These are phyloP conservation scores for Bombylius discolor DNA, from an alignment of 2,888 invertebrate species.

Conservation along the genomic window DNA sequence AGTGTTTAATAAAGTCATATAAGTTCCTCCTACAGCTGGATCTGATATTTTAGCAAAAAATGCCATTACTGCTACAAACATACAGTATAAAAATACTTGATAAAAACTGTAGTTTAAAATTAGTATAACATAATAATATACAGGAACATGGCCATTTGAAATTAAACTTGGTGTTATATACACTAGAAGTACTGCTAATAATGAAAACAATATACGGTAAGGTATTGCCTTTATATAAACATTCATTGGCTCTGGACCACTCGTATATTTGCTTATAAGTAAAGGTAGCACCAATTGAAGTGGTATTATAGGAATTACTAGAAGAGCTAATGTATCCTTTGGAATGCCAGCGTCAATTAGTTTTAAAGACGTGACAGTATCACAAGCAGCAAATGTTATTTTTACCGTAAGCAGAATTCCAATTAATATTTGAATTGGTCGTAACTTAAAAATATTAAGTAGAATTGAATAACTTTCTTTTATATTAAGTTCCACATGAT, in stretches of 20 bases:
- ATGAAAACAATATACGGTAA: slow-evolving; percentile 69
- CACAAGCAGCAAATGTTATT: slow-evolving; percentile 88
- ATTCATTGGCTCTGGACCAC: slow-evolving; percentile 79
- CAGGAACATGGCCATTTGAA: slow-evolving; percentile 48
- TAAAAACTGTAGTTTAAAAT: slow-evolving; percentile 74
- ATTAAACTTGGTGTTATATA: slow-evolving; percentile 70
- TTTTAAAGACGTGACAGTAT: slow-evolving; percentile 88
- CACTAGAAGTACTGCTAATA: slow-evolving; percentile 71
- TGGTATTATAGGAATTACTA: slow-evolving; percentile 88
- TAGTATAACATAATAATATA: slow-evolving; percentile 63
- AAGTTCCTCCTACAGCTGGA: slow-evolving; percentile 92
- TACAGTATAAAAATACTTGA: slow-evolving; percentile 88
- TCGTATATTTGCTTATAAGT: slow-evolving; percentile 57
- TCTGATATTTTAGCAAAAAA: slow-evolving; percentile 97
- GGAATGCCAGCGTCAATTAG: slow-evolving; percentile 93
- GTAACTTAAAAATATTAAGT: slow-evolving; percentile 68
- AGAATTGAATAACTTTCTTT: slow-evolving; percentile 71
- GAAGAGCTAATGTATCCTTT: slow-evolving; percentile 81
- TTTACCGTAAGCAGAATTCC: slow-evolving; percentile 79
- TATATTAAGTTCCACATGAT: slow-evolving; percentile 37
- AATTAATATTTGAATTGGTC: slow-evolving; percentile 65
- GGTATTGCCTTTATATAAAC: slow-evolving; percentile 84
- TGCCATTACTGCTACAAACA: slow-evolving; percentile 97
- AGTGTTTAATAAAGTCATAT: slow-evolving; percentile 97
- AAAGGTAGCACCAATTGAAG: slow-evolving; percentile 87